Base-by-base conservation (phyloP, 1,140 invertebrate species). In the Leptinotarsa texana region DNA sequence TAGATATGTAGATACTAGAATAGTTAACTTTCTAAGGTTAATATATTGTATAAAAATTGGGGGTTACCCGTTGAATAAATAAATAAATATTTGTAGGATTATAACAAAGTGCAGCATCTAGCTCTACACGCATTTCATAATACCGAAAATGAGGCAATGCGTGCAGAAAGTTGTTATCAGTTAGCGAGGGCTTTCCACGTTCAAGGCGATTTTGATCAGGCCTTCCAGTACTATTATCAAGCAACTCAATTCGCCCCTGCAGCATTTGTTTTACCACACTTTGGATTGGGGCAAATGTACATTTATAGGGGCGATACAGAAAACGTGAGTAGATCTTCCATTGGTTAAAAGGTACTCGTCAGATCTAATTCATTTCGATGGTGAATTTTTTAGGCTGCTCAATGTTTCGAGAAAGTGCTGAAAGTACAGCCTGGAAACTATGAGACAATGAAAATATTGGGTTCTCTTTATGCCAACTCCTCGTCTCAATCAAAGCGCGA, bases 201-300 rank as follows among this genome's bases (percentile, higher is more conserved):
- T 1, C 96, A 98, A 86, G 92, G 92, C 13, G 97, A 99, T 85
- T 99, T 96, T 84, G 96, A 98, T 83, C 96, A 99, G 87, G 97
- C 97, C 42, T 99, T 99, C 85, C 97, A 99, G 87, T 99, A 99
- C 88, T 99, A 99, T 84, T 99, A 99, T 86, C 98, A 99, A 87
- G 95, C 98, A 1, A 99, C 97, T 2, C 98, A 99, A 86, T 99
- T 98, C 88, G 96, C 97, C 0, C 94, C 96, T 1, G 88, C 94
- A 13, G 93, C 92, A 82, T 99, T 99, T 90, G 96, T 99, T 8
- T 86, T 99, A 51, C 98, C 98, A 0, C 96, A 98, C 87, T 99
- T 97, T 89, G 98, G 98, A 0, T 88, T 99, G 0, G 98, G 98
- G 6, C 98, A 99, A 87, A 99, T 99, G 97, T 99, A 99, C 83